Conservation (phyloP, 2,797 vertebrate genomes). For the Myotis planiceps region DNA sequence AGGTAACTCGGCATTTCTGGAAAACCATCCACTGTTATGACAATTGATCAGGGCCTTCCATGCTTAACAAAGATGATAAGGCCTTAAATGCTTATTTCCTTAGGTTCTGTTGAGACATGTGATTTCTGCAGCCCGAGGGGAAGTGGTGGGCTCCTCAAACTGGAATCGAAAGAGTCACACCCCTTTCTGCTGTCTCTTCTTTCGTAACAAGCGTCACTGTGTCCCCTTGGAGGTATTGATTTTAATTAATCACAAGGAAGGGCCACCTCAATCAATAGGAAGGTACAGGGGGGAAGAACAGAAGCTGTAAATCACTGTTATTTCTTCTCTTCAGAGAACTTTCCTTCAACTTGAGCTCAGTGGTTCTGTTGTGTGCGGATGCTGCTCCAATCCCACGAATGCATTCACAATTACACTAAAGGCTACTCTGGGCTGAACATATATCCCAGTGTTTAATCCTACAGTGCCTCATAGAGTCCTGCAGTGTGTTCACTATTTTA, state of each 20-base stretch:
- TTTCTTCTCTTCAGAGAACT: conserved; percentile 58
- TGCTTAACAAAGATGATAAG: not conserved
- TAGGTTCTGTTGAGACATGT: not conserved
- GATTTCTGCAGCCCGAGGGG: not conserved
- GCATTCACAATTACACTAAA: not conserved
- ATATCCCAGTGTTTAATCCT: not conserved
- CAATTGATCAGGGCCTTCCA: not conserved
- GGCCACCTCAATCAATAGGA: conserved; percentile 63
- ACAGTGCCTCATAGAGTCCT: not conserved
- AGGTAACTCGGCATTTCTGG: not conserved
- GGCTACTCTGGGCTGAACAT: not conserved
- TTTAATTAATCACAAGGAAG: conserved; percentile 80
- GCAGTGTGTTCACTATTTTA: not conserved
- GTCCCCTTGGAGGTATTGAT: conserved; percentile 71
- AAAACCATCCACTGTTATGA: not conserved
- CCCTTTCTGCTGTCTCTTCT: conserved; percentile 18
- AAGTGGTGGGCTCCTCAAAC: not conserved
- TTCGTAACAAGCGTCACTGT: conserved; percentile 23
- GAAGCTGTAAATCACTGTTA: conserved; percentile 70
- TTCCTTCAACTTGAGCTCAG: conserved; percentile 59
- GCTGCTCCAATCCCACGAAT: not conserved
- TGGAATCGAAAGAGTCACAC: not conserved
- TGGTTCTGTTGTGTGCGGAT: fast-evolving
- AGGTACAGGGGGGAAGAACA: conserved; percentile 34
- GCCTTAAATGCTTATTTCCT: not conserved